phyloP scores from a whole-genome alignment of 2,888 invertebrate species.

The Brachypalpus laphriformis region DNA sequence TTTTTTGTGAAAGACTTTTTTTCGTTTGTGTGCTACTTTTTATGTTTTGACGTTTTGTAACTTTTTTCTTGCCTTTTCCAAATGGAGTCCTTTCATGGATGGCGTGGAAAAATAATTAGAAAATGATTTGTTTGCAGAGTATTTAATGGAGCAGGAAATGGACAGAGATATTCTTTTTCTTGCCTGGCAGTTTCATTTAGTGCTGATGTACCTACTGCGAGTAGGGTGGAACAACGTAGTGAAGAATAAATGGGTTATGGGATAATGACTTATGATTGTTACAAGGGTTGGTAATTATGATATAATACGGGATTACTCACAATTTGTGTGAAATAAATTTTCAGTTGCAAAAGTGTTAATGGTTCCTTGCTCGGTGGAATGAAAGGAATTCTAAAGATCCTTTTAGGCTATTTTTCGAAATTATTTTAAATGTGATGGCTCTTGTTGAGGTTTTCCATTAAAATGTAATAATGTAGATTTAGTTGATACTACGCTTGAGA shows the following conservation, averaged over 20 bases:
- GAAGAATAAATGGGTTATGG: constrained; percentile 54
- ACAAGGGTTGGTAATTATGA: constrained; percentile 61
- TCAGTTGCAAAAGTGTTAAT: constrained; percentile 40
- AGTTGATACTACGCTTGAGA: neutral
- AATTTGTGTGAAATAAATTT: constrained; percentile 49
- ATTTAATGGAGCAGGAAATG: constrained; percentile 69
- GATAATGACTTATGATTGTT: constrained; percentile 60
- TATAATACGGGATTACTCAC: constrained; percentile 41
- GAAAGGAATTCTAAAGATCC: constrained; percentile 11
- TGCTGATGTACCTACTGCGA: constrained; percentile 14
- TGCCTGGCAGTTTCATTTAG: constrained; percentile 52
- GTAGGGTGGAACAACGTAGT: neutral
- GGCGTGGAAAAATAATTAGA: constrained; percentile 64
- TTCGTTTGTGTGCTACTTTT: constrained; percentile 34
- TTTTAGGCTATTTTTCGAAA: constrained; percentile 14
- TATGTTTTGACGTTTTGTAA: constrained; percentile 38
- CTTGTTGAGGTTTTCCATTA: neutral
- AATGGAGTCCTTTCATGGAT: constrained; percentile 33
- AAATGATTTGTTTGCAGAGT: constrained; percentile 67
- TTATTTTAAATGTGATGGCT: constrained; percentile 3
- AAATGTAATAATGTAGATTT: neutral
- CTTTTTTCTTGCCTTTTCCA: constrained; percentile 5
- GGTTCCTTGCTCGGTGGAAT: constrained; percentile 18
- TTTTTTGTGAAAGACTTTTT: neutral
- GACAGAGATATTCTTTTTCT: constrained; percentile 40